phyloP scores from a whole-genome alignment of 2,797 vertebrate species.

The Rhabdophis nuchalis region DNA sequence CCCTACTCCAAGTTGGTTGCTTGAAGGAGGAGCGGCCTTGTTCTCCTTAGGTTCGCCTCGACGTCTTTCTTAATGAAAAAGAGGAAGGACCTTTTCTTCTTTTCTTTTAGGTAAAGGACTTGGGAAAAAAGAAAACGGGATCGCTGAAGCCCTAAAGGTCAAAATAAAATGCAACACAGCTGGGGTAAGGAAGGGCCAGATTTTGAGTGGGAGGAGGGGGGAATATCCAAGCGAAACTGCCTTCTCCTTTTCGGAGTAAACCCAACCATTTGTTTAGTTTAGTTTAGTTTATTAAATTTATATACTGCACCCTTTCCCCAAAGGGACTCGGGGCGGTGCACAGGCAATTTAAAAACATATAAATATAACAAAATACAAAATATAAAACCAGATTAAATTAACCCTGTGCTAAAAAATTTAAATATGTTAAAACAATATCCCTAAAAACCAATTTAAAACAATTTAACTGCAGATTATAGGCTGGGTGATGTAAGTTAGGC shows the following conservation, averaged over 20 bases:
- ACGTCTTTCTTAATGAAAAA: background rate
- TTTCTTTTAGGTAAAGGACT: constrained; percentile 84
- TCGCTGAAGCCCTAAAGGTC: constrained; percentile 83
- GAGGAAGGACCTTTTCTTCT: background rate
- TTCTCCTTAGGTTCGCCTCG: background rate
- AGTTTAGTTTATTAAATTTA: too few species aligned
- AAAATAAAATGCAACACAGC: constrained; percentile 86
- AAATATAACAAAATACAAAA: too few species aligned
- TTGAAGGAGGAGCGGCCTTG: background rate
- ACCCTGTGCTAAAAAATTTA: too few species aligned
- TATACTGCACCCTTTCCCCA: too few species aligned
- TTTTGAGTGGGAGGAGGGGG: background rate
- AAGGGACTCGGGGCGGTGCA: too few species aligned
- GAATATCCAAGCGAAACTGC: background rate
- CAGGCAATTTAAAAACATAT: too few species aligned
- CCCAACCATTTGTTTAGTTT: background rate
- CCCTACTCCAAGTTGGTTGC: background rate
- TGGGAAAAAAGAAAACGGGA: constrained; percentile 81
- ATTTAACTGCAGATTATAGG: too few species aligned
- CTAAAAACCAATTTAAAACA: too few species aligned
- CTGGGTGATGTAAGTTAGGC: too few species aligned
- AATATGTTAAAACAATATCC: too few species aligned
- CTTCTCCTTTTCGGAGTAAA: background rate
- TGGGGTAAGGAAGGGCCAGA: constrained; percentile 74
- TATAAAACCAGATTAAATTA: too few species aligned